Conservation (phyloP, 2,113 vertebrate species). For the Artemisiospiza belli region DNA sequence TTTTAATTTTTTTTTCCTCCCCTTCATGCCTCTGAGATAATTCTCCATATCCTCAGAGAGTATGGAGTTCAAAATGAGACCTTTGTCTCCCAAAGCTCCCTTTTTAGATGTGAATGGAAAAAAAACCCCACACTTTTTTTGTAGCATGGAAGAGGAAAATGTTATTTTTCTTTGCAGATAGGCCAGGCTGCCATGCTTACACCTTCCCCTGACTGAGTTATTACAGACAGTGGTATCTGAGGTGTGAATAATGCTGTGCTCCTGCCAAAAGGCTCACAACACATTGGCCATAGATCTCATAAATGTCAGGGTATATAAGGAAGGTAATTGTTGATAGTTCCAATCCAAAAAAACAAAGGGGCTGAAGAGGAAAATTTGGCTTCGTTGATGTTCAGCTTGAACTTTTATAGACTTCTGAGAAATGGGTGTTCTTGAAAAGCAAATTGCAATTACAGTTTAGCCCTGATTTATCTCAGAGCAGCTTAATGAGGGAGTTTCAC, state of each 20-base stretch:
- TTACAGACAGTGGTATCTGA: slow-evolving; percentile 30
- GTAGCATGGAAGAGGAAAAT: not conserved
- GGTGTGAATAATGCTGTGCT: slow-evolving; percentile 41
- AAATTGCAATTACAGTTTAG: slow-evolving; percentile 42
- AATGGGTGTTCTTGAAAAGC: slow-evolving; percentile 37
- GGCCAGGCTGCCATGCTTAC: not conserved
- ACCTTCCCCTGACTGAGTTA: slow-evolving; percentile 37
- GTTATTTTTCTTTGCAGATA: slow-evolving; percentile 11
- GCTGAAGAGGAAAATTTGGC: not conserved
- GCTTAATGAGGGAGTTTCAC: not conserved
- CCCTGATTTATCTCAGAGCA: not conserved
- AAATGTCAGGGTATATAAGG: slow-evolving; percentile 14
- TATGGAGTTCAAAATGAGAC: not conserved
- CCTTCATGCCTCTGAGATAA: not conserved
- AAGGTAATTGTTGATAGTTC: not conserved
- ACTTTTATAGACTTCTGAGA: slow-evolving; percentile 46
- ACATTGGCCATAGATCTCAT: slow-evolving; percentile 32
- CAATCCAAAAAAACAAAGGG: slow-evolving; percentile 26
- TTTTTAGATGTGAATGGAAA: not conserved
- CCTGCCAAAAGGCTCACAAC: slow-evolving; percentile 38
- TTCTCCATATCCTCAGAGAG: not conserved
- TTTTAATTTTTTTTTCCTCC: not conserved
- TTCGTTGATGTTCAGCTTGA: not conserved
- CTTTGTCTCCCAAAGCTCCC: not conserved
- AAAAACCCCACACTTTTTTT: not conserved